Evolutionary conservation across 1,140 invertebrate species (phyloP), one percentile per base, ranked within the genome.

Genomic region (Leptinotarsa texana): DNA sequence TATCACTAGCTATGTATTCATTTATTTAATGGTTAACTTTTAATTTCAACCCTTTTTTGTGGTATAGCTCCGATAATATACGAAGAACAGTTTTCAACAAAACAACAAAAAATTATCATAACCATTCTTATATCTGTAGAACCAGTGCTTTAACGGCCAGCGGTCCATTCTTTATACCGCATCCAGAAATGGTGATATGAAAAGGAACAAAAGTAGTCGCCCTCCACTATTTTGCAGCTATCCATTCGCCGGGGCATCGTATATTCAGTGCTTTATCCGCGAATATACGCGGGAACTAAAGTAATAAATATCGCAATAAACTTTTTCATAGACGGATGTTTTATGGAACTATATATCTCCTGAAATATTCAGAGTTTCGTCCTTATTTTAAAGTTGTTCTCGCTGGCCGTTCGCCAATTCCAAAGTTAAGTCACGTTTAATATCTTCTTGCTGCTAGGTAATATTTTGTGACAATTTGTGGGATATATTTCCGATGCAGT

Each of bases 271-370:
- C 67, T 48, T 69, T 27, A 18, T 48, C 67, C 13, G 68, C 48
- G 48, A 22, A 69, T 18, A 69, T 69, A 11, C 33, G 33, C 68
- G 33, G 33, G 42, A 69, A 48, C 68, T 21, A 15, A 13, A 18
- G 68, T 48, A 47, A 21, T 69, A 69, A 69, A 69, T 69, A 69
- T 69, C 48, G 18, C 48, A 69, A 69, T 69, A 69, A 69, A 69
- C 33, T 69, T 69, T 69, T 69, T 69, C 48, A 69, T 69, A 69
- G 13, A 49, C 17, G 68, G 42, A 51, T 69, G 68, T 48, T 69
- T 69, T 69, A 69, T 69, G 68, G 68, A 24, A 69, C 48, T 42
- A 51, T 69, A 69, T 69, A 69, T 69, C 68, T 69, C 68, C 68
- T 51, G 33, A 69, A 69, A 69, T 69, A 69, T 69, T 69, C 68